These are phyloP conservation scores for Dendrolimus pini DNA, from an alignment of 2,888 invertebrate species.

Conservation along the genomic window DNA sequence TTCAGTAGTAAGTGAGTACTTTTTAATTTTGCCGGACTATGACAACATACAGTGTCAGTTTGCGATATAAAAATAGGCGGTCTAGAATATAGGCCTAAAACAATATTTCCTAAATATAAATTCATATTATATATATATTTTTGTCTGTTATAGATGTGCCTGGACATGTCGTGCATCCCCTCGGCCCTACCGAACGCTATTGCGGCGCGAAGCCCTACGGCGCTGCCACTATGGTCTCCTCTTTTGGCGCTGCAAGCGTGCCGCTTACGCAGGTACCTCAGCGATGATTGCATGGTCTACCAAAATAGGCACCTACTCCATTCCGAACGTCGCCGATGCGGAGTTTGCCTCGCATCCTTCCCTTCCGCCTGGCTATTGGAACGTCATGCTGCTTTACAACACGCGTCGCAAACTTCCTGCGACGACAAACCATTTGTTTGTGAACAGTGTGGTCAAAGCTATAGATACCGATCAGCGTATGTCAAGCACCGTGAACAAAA, in stretches of 20 bases:
- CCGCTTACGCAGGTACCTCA: slow-evolving; percentile 65
- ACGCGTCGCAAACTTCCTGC: slow-evolving; percentile 79
- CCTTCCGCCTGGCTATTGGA: slow-evolving; percentile 92
- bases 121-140: background rate
- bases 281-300: slow-evolving; percentile 69
- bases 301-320: slow-evolving; percentile 51
- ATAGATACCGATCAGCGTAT: slow-evolving; percentile 88
- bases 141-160: slow-evolving; percentile 54
- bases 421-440: slow-evolving; percentile 94
- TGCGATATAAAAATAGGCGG: background rate
- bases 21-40: too few species aligned
- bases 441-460: slow-evolving; percentile 94
- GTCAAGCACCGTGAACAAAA: slow-evolving; percentile 89
- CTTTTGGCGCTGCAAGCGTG: slow-evolving; percentile 65
- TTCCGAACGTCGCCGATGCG: slow-evolving; percentile 79
- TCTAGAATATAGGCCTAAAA: too few species aligned
- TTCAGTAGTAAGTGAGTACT: too few species aligned
- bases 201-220: slow-evolving; percentile 50
- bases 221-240: slow-evolving; percentile 65
- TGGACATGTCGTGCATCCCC: slow-evolving; percentile 60
- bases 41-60: background rate
- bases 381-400: slow-evolving; percentile 90
- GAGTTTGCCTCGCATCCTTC: slow-evolving; percentile 90
- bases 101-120: too few species aligned
- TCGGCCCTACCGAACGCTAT: slow-evolving; percentile 46